Percentiles rank a stretch among this genome's conserved stretches.
Conservation (phyloP, 2,888 invertebrate genomes). For the Miltochrista miniata region DNA sequence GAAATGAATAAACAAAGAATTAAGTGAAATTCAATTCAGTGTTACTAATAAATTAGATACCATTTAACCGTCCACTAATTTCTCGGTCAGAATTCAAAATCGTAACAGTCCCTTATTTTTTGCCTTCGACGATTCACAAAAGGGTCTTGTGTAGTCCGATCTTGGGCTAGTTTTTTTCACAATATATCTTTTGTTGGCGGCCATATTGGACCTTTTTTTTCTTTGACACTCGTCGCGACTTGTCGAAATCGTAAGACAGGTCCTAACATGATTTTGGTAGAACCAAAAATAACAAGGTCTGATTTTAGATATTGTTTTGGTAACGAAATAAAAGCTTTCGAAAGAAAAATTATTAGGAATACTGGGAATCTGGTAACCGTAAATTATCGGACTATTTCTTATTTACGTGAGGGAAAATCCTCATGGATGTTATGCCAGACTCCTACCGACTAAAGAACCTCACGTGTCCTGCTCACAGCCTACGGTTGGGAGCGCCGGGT, state of each 20-base stretch:
- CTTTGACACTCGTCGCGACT: slow-evolving; percentile 26
- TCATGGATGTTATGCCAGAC: no score
- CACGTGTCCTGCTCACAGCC: no score
- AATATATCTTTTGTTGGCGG: slow-evolving; percentile 28
- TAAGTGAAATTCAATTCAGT: not conserved
- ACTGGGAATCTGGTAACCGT: not conserved
- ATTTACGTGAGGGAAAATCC: no score
- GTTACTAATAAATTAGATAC: slow-evolving; percentile 35
- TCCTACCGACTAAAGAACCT: no score
- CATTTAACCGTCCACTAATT: slow-evolving; percentile 39
- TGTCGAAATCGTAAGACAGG: slow-evolving; percentile 34
- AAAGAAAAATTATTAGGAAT: not conserved
- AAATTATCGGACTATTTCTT: no score
- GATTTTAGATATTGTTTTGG: not conserved
- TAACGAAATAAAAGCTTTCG: not conserved
- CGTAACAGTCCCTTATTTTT: slow-evolving; percentile 37
- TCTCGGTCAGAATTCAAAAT: slow-evolving; percentile 37
- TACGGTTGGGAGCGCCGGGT: no score
- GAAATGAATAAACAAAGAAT: no score
- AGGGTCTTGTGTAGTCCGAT: slow-evolving; percentile 24
- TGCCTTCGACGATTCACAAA: slow-evolving; percentile 29
- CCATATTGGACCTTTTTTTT: slow-evolving; percentile 31
- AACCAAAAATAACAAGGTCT: slow-evolving; percentile 28
- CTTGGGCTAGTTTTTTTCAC: slow-evolving; percentile 27
- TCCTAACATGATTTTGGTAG: slow-evolving; percentile 34